Conservation (phyloP, 2,888 invertebrate species). For the Caenorhabditis drosophilae region DNA sequence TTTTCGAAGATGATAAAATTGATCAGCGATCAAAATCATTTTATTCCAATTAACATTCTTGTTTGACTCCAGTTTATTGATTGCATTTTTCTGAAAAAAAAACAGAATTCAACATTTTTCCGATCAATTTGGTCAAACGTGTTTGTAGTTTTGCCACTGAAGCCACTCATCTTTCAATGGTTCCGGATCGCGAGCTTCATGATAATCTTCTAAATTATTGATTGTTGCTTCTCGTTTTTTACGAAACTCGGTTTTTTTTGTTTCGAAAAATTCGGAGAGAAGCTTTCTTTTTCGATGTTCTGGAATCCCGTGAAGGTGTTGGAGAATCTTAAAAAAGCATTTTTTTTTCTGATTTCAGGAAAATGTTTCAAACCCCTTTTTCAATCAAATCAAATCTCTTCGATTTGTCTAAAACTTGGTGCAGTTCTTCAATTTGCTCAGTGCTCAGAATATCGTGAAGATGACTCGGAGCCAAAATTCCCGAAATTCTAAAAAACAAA, state of each 20-base stretch:
- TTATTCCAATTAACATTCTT: constrained; percentile 35
- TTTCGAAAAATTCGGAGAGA: constrained; percentile 36
- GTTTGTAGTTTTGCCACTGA: constrained; percentile 32
- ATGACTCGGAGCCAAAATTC: too few species aligned
- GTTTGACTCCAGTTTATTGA: constrained; percentile 5
- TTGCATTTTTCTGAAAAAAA: constrained; percentile 1
- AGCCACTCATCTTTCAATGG: constrained; percentile 29
- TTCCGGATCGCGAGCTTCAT: constrained; percentile 22
- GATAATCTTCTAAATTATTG: constrained; percentile 4
- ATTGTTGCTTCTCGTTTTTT: constrained; percentile 4
- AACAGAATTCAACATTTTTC: too few species aligned
- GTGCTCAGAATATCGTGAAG: constrained; percentile 33
- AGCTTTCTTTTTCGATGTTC: constrained; percentile 28
- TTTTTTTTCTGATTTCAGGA: background rate
- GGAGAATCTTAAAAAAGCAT: constrained; percentile 24
- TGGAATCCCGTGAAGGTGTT: constrained; percentile 34
- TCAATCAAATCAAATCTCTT: constrained; percentile 27
- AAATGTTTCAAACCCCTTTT: constrained; percentile 27
- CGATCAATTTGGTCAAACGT: too few species aligned
- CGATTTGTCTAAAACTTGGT: constrained; percentile 25
- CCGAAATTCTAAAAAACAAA: too few species aligned
- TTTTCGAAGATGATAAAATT: constrained; percentile 44
- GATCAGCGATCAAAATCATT: constrained; percentile 37
- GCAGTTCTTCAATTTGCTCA: constrained; percentile 33
- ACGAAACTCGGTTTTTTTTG: constrained; percentile 21